Percentiles rank a stretch among this genome's conserved stretches.
These are phyloP conservation scores for Drosophila kambysellisi DNA, from an alignment of 2,888 invertebrate genomes.

Conservation along the genomic window DNA sequence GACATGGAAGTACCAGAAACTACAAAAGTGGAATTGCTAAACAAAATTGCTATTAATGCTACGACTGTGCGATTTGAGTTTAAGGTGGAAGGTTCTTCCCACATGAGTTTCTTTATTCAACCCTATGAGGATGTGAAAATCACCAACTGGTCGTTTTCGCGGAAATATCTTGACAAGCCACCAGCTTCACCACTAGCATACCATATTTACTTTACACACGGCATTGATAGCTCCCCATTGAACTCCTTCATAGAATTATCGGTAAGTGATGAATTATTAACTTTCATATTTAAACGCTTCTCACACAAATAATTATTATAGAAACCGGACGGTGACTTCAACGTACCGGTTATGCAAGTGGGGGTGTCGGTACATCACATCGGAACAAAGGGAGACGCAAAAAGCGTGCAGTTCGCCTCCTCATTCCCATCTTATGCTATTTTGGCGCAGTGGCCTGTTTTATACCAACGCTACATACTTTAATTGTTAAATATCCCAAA, in stretches of 20 bases:
- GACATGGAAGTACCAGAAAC: too few species aligned
- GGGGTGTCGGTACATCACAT: conserved; percentile 85
- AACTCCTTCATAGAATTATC: conserved; percentile 70
- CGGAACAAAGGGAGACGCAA: conserved; percentile 80
- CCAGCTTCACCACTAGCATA: conserved; percentile 66
- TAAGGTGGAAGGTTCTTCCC: too few species aligned
- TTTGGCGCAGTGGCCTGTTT: conserved; percentile 17
- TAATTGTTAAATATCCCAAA: conserved; percentile 44
- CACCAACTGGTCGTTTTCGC: conserved; percentile 75
- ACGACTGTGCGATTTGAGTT: too few species aligned
- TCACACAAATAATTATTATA: conserved; percentile 2
- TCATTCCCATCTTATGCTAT: too few species aligned
- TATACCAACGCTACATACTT: conserved; percentile 84
- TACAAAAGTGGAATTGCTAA: too few species aligned
- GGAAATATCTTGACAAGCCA: conserved; percentile 58
- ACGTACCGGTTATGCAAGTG: conserved; percentile 81
- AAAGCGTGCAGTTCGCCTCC: too few species aligned
- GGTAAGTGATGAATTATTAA: conserved; percentile 24
- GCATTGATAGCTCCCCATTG: conserved; percentile 68
- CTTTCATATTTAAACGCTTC: background rate
- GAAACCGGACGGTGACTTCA: conserved; percentile 59
- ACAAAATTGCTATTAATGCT: too few species aligned
- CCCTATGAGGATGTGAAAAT: conserved; percentile 60
- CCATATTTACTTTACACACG: conserved; percentile 71
- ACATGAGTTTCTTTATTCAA: too few species aligned